Evolutionary conservation across 2,113 vertebrate genomes (phyloP).

Genomic region (Benitochromis conjunctus): DNA sequence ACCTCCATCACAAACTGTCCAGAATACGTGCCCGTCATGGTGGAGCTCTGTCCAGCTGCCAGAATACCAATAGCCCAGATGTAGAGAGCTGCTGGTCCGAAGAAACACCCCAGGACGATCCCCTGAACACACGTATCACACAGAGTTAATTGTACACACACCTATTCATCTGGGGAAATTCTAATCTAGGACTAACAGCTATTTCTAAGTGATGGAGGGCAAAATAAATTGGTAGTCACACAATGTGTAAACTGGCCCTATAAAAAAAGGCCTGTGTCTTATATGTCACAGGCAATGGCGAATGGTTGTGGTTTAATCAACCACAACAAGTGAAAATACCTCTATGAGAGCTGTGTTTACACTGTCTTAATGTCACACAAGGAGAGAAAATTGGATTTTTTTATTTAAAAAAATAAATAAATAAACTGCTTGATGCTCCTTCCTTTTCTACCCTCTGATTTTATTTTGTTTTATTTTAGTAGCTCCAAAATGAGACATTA

Average conservation of each 20-base stretch:
- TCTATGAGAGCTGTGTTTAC: not conserved
- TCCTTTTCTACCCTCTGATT: not conserved
- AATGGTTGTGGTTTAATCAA: too few relatives aligned
- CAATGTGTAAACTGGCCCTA: not conserved
- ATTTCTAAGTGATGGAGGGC: not conserved
- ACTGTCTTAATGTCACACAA: not conserved
- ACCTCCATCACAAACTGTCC: conserved; percentile 99
- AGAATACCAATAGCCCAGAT: conserved; percentile 97
- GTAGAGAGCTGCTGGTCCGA: conserved; percentile 88
- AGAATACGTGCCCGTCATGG: conserved; percentile 97
- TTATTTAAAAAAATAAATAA: not conserved
- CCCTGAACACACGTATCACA: conserved; percentile 71
- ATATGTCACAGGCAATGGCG: too few relatives aligned
- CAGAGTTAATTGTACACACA: not conserved
- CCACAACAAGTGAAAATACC: not conserved
- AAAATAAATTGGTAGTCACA: not conserved
- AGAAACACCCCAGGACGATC: conserved; percentile 88
- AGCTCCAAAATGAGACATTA: not conserved
- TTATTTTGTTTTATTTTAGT: not conserved
- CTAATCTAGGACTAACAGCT: not conserved
- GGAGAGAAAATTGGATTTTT: not conserved
- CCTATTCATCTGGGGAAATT: not conserved
- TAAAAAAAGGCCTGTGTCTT: too few relatives aligned
- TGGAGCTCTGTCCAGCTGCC: conserved; percentile 96
- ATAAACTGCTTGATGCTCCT: not conserved